Evolutionary conservation across 23 tunicate species (phyloP).

Genomic region (Corella eumyota): DNA sequence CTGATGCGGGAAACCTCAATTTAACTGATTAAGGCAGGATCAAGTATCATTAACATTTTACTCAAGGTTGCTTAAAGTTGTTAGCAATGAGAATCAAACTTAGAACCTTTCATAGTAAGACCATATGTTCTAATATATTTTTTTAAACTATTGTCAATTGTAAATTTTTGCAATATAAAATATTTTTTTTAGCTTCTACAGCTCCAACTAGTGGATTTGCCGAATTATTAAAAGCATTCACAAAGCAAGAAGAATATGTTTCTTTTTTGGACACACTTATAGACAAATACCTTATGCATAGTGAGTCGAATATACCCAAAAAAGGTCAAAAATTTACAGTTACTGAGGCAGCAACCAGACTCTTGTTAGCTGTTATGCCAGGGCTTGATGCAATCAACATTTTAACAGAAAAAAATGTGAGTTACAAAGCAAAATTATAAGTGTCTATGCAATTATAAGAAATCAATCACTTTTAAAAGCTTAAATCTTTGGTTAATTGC

Average conservation of each 20-base stretch:
- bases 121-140: neutral
- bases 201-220: slow-evolving; percentile 41
- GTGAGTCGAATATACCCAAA: neutral
- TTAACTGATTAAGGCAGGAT: too few species aligned
- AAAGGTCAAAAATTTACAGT: neutral
- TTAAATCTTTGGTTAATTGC: too few species aligned
- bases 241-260: slow-evolving; percentile 33
- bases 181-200: slow-evolving; percentile 19
- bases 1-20: too few species aligned
- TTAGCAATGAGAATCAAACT: too few species aligned
- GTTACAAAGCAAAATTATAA: too few species aligned
- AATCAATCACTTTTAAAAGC: too few species aligned
- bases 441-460: too few species aligned
- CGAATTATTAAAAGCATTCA: slow-evolving; percentile 26
- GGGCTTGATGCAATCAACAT: slow-evolving; percentile 51
- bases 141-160: neutral
- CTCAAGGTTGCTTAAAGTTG: too few species aligned
- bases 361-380: slow-evolving; percentile 39
- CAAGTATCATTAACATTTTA: slow-evolving; percentile 2
- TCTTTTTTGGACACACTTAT: slow-evolving; percentile 24
- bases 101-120: too few species aligned
- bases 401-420: slow-evolving; percentile 38
- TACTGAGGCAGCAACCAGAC: slow-evolving; percentile 44
- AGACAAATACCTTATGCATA: slow-evolving; percentile 18
- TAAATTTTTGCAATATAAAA: neutral